These are phyloP conservation scores for Protodeltote pygarga DNA, from an alignment of 2,888 invertebrate species.

Conservation along the genomic window DNA sequence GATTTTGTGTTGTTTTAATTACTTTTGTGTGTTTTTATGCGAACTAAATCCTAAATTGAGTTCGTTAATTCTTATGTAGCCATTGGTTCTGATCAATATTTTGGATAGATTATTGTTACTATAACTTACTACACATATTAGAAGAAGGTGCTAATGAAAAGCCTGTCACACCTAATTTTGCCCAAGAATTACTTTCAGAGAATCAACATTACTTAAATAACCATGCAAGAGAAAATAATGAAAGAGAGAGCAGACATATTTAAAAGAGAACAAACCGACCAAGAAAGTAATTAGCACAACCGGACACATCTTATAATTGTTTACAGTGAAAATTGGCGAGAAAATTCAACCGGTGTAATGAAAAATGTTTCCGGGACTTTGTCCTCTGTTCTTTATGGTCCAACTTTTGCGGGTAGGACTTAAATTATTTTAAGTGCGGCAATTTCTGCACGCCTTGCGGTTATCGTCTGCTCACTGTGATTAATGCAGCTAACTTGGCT, in stretches of 20 bases:
- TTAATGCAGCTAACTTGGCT: slow-evolving; percentile 65
- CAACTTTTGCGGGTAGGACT: slow-evolving; percentile 73
- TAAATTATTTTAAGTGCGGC: slow-evolving; percentile 82
- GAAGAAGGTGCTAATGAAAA: no score
- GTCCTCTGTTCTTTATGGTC: slow-evolving; percentile 78
- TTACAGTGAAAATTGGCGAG: slow-evolving; percentile 68
- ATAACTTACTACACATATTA: no score
- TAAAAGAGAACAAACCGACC: slow-evolving; percentile 40
- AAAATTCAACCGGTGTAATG: slow-evolving; percentile 70
- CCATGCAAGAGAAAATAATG: no score
- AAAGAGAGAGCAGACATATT: neutral
- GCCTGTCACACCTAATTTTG: no score
- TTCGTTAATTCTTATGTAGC: no score
- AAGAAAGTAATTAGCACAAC: slow-evolving; percentile 64
- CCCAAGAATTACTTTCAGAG: no score
- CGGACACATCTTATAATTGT: slow-evolving; percentile 78
- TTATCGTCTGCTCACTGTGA: slow-evolving; percentile 74
- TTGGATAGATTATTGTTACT: no score
- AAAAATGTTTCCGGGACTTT: slow-evolving; percentile 80
- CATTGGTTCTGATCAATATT: no score
- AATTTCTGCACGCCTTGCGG: slow-evolving; percentile 77
- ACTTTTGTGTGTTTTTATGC: no score
- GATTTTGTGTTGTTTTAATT: slow-evolving; percentile 4
- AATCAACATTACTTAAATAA: no score
- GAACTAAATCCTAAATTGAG: no score